A percentile compares a stretch with the other conserved stretches of the same genome.
These are phyloP conservation scores for Ennomos fuscantarius DNA, from an alignment of 2,888 invertebrate species.

Conservation along the genomic window DNA sequence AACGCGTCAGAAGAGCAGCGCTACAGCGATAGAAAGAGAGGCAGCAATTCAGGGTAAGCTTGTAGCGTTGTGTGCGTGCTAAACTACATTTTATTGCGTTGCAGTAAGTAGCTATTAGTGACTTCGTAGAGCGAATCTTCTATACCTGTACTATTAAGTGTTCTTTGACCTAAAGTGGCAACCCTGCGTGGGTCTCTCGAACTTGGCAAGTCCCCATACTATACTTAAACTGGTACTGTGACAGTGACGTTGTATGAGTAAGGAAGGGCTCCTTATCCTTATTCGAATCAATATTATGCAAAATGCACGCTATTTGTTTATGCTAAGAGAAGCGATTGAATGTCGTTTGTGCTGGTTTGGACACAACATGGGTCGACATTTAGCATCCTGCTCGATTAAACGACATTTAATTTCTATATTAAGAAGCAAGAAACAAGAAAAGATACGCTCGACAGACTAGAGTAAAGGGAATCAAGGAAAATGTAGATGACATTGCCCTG, in stretches of 20 bases:
- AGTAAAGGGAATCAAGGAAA: no score
- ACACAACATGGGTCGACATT: not conserved
- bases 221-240: not conserved
- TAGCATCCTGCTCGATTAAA: not conserved
- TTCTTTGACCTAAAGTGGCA: not conserved
- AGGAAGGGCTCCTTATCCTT: slow-evolving; percentile 19
- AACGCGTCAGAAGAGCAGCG: no score
- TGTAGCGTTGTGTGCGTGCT: no score
- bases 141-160: no score
- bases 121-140: no score
- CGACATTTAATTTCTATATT: not conserved
- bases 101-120: no score
- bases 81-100: no score
- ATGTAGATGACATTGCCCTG: no score
- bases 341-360: not conserved
- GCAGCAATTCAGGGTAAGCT: no score
- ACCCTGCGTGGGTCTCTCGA: not conserved
- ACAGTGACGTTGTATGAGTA: slow-evolving; percentile 8
- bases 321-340: slow-evolving; percentile 16
- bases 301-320: slow-evolving; percentile 24
- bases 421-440: no score
- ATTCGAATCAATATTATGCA: slow-evolving; percentile 20
- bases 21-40: no score
- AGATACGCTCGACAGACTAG: no score
- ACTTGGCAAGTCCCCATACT: slow-evolving; percentile 4